Percentiles rank a stretch among this genome's conserved stretches.
These are phyloP conservation scores for Neoaliturus tenellus DNA, from an alignment of 2,888 invertebrate genomes.

Conservation along the genomic window DNA sequence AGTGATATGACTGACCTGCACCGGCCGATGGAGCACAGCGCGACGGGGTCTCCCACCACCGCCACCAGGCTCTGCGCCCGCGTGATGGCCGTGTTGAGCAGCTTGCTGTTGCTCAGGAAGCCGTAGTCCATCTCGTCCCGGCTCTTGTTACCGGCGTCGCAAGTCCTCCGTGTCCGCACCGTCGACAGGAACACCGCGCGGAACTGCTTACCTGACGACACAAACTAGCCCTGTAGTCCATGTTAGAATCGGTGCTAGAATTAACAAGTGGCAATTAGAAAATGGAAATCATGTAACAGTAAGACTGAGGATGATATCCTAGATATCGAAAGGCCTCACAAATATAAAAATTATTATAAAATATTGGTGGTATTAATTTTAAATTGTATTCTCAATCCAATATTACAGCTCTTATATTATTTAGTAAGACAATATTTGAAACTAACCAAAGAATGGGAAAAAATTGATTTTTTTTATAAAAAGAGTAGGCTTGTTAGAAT, in stretches of 20 bases:
- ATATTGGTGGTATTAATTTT: too few species aligned
- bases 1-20: conserved; percentile 77
- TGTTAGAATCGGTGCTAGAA: neutral
- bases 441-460: too few species aligned
- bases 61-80: conserved; percentile 89
- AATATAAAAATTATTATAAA: too few species aligned
- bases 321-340: too few species aligned
- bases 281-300: too few species aligned
- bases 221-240: neutral
- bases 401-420: too few species aligned
- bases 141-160: conserved; percentile 74
- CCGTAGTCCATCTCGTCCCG: conserved; percentile 82
- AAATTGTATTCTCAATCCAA: too few species aligned
- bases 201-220: conserved; percentile 83
- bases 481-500: too few species aligned
- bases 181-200: conserved; percentile 88
- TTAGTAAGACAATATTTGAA: too few species aligned
- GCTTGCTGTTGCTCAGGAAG: conserved; percentile 87
- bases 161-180: conserved; percentile 84
- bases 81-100: conserved; percentile 89
- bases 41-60: conserved; percentile 90
- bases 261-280: neutral
- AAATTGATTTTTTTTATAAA: too few species aligned
- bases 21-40: conserved; percentile 86
- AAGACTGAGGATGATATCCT: too few species aligned